Evolutionary conservation across 2,888 invertebrate species (phyloP).

Genomic region (Lathronympha strigana): DNA sequence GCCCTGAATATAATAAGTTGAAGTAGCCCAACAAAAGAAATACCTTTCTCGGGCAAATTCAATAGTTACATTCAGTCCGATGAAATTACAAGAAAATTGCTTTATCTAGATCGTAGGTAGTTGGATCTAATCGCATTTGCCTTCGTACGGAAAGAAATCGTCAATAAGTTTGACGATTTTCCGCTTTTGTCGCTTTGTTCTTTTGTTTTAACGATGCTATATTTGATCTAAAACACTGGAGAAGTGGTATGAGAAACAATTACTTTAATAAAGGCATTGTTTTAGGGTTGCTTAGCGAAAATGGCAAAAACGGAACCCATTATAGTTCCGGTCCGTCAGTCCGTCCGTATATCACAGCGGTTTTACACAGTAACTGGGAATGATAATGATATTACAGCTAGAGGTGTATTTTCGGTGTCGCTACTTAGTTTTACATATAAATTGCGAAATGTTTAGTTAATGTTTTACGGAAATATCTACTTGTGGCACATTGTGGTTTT

Average conservation of each 20-base stretch:
- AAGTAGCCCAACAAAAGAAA: conserved; percentile 23
- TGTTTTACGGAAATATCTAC: too few species aligned
- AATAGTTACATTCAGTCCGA: conserved; percentile 22
- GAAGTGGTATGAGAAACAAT: neutral
- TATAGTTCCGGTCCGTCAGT: too few species aligned
- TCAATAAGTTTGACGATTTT: conserved; percentile 14
- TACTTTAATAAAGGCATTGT: neutral
- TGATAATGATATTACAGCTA: too few species aligned
- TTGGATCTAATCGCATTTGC: conserved; percentile 14
- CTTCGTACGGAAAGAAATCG: conserved; percentile 18
- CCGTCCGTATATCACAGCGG: too few species aligned
- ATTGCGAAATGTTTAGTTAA: too few species aligned
- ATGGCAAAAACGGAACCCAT: too few species aligned
- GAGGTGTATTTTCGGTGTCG: too few species aligned
- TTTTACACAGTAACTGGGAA: too few species aligned
- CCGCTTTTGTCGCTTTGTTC: conserved; percentile 7
- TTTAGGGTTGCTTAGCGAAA: too few species aligned
- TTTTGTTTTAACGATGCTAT: conserved; percentile 2
- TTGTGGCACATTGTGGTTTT: too few species aligned
- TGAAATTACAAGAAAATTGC: conserved; percentile 10
- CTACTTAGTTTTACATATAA: too few species aligned
- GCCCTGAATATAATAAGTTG: too few species aligned
- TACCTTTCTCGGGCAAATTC: conserved; percentile 25
- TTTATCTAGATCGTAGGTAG: conserved; percentile 23
- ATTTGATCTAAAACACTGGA: neutral